phyloP scores from a whole-genome alignment of 2,888 invertebrate species.

The Pharmacophagus antenor region DNA sequence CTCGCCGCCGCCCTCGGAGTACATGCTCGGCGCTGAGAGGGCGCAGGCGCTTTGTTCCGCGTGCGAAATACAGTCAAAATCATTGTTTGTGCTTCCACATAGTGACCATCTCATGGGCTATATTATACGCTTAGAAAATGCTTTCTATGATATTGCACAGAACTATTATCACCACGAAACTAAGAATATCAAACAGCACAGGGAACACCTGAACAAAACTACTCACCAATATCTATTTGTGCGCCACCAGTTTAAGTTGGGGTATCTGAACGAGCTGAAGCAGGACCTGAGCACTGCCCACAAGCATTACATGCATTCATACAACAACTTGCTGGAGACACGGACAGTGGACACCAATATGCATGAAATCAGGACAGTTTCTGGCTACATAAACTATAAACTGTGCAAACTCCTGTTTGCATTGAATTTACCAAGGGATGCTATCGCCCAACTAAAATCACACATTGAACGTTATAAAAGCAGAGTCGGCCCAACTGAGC shows the following conservation, averaged over 20 bases:
- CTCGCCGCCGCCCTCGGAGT: constrained; percentile 89
- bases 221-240: constrained; percentile 96
- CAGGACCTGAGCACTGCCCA: constrained; percentile 93
- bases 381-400: constrained; percentile 97
- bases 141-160: constrained; percentile 95
- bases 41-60: constrained; percentile 94
- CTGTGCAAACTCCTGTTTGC: constrained; percentile 94
- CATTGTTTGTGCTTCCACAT: constrained; percentile 94
- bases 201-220: constrained; percentile 94
- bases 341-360: constrained; percentile 94
- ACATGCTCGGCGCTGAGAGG: constrained; percentile 92
- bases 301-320: constrained; percentile 94
- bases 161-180: constrained; percentile 95
- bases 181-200: constrained; percentile 91
- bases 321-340: constrained; percentile 93
- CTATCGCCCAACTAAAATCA: constrained; percentile 95
- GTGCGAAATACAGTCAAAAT: constrained; percentile 95
- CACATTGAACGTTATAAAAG: constrained; percentile 94
- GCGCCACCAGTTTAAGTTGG: constrained; percentile 98
- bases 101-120: constrained; percentile 92
- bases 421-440: constrained; percentile 94
- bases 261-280: constrained; percentile 95
- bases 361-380: constrained; percentile 96
- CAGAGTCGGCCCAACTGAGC: constrained; percentile 89
- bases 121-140: constrained; percentile 91